These are phyloP conservation scores for Drosophila nasuta DNA, from an alignment of 1,140 invertebrate genomes.

Conservation along the genomic window DNA sequence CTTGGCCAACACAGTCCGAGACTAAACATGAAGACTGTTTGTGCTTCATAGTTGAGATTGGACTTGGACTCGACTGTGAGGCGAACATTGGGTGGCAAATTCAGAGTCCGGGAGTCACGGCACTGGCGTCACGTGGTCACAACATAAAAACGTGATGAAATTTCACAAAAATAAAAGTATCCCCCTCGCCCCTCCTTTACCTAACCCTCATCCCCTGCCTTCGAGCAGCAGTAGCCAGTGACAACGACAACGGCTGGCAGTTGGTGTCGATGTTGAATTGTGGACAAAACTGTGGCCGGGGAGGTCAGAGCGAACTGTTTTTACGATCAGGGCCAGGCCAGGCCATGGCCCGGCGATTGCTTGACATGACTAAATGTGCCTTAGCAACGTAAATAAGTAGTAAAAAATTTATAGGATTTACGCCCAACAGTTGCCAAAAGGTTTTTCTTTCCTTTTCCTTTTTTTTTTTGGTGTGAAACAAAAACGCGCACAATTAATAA, in stretches of 20 bases:
- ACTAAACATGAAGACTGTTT: constrained; percentile 29
- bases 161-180: constrained; percentile 83
- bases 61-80: constrained; percentile 1
- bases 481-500: constrained; percentile 70
- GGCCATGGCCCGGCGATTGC: constrained; percentile 56
- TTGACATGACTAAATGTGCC: constrained; percentile 82
- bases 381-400: constrained; percentile 83
- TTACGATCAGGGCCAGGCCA: constrained; percentile 71
- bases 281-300: constrained; percentile 12
- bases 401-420: constrained; percentile 83
- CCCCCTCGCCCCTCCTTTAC: constrained; percentile 12
- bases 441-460: not conserved
- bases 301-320: constrained; percentile 41
- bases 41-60: constrained; percentile 40
- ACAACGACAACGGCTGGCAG: constrained; percentile 58
- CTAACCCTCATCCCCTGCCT: constrained; percentile 38
- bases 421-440: constrained; percentile 71
- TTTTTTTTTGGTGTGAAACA: constrained; percentile 46
- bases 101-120: constrained; percentile 49
- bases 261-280: constrained; percentile 45
- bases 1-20: constrained; percentile 37
- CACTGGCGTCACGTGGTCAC: constrained; percentile 84
- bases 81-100: constrained; percentile 16
- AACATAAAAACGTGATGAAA: constrained; percentile 85
- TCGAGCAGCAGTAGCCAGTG: constrained; percentile 41